Conservation (phyloP, 2,113 vertebrate genomes). For the Dipodomys stephensi region DNA sequence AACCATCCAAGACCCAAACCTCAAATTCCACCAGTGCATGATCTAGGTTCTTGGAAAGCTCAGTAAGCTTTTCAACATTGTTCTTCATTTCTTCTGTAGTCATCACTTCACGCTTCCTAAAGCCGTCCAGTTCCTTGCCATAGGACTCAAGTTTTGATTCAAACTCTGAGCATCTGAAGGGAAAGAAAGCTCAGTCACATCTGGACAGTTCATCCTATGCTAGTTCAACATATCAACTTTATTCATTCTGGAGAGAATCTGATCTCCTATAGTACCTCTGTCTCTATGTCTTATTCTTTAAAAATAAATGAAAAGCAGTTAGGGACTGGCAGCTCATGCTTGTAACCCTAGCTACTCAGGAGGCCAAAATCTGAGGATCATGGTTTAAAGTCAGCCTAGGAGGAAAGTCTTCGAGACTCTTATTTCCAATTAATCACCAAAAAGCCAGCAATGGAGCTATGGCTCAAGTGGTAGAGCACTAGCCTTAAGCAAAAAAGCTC, state of each 20-base stretch:
- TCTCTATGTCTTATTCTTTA: no score
- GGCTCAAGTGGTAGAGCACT: no score
- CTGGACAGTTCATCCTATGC: not conserved
- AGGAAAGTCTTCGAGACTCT: no score
- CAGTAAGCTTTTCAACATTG: slow-evolving; percentile 89
- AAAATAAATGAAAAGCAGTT: slow-evolving; percentile 2
- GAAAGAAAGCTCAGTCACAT: slow-evolving; percentile 53
- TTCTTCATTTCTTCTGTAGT: slow-evolving; percentile 89
- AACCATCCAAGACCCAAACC: slow-evolving; percentile 82
- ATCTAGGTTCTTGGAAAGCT: slow-evolving; percentile 88
- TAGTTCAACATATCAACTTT: slow-evolving; percentile 2
- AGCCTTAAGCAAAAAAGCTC: no score
- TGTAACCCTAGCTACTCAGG: no score
- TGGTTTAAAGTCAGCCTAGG: no score
- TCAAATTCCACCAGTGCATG: slow-evolving; percentile 89
- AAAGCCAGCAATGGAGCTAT: no score
- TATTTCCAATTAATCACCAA: no score
- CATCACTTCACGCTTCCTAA: slow-evolving; percentile 89
- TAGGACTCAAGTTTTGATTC: slow-evolving; percentile 85
- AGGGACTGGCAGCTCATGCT: no score
- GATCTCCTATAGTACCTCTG: not conserved
- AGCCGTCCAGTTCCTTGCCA: slow-evolving; percentile 88
- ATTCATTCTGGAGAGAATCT: not conserved
- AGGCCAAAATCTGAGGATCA: no score
- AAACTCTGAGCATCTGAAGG: slow-evolving; percentile 88